Conservation (phyloP, 92 coral and sea anemone genomes). For the Phenganax stokvisi region DNA sequence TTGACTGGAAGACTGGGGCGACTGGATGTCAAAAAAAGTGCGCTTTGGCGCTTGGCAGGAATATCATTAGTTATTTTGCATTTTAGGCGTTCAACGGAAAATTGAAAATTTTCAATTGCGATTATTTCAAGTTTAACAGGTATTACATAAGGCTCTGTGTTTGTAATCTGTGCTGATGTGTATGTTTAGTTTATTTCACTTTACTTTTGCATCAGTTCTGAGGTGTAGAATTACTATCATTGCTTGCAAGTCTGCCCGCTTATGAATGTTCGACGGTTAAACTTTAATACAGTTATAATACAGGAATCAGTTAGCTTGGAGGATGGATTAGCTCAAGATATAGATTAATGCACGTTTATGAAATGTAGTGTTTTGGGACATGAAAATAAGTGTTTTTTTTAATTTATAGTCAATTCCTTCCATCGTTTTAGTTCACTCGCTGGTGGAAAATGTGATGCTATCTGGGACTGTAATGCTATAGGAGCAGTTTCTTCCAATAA, state of each 20-base stretch:
- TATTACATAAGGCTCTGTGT: neutral
- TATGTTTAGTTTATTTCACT: neutral
- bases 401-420: neutral
- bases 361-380: too few relatives aligned
- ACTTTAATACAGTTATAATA: too few relatives aligned
- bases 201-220: too few relatives aligned
- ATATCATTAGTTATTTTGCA: neutral
- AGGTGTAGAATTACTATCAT: too few relatives aligned
- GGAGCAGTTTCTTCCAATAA: slow-evolving; percentile 15
- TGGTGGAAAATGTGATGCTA: slow-evolving; percentile 31
- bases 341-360: too few relatives aligned
- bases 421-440: slow-evolving; percentile 14
- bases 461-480: slow-evolving; percentile 32
- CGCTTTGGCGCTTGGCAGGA: neutral
- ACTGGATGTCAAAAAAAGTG: neutral
- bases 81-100: slow-evolving; percentile 30
- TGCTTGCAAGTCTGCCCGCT: too few relatives aligned
- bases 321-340: too few relatives aligned
- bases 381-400: too few relatives aligned
- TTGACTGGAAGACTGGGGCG: neutral
- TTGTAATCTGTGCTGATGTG: neutral
- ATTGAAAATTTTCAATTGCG: slow-evolving; percentile 23
- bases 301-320: too few relatives aligned
- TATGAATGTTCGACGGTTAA: too few relatives aligned
- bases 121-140: slow-evolving; percentile 30